Evolutionary conservation across 2,797 vertebrate genomes (phyloP), one percentile per base, ranked within the genome.

Genomic region (Lutjanus argentimaculatus): DNA sequence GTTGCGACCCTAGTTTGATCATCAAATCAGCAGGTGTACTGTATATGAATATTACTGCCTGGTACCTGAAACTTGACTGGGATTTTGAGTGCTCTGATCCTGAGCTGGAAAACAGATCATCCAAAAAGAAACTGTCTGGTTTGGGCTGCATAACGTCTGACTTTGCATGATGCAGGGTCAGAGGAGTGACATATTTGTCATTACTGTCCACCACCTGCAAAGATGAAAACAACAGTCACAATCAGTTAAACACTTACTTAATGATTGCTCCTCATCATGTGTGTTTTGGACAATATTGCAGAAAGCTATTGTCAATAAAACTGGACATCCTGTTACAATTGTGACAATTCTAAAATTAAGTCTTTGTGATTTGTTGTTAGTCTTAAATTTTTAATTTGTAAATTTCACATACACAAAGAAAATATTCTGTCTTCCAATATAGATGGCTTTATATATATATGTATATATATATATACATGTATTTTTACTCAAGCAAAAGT

Each of bases 161-260:
- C n/a, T 96, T 95, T 17, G 92, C 69, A 1, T 49, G 91, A 88
- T 91, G 93, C 62, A 99, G 95, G 0, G 96, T 89, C 10, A 4
- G 92, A 19, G 97, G 97, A 6, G 97, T 97, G 69, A 98, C 96
- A 6, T 97, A 94, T 43, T 86, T 92, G 43, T 97, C 97, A 10
- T 90, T 58, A 0, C 90, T 82, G 89, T 97, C 96, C 56, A 96
- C 88, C 72, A 98, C 95, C 97, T 99, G 21, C 45, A 81, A 74
- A 67, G 78, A 77, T 1, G 4, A 13, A 7, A 51, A 59, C 13
- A 49, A 58, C 21, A 62, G 42, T 2, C 16, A 53, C 2, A 59
- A 56, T 55, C 14, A 45, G 16, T 40, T 15, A 7, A 13, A 17
- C 4, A 46, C 43, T 17, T 52, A 43, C 16, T 59, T 15, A 2